Percentiles rank a stretch among this genome's conserved stretches.
Conservation (phyloP, 1,140 invertebrate genomes). For the Aporrectodea caliginosa region DNA sequence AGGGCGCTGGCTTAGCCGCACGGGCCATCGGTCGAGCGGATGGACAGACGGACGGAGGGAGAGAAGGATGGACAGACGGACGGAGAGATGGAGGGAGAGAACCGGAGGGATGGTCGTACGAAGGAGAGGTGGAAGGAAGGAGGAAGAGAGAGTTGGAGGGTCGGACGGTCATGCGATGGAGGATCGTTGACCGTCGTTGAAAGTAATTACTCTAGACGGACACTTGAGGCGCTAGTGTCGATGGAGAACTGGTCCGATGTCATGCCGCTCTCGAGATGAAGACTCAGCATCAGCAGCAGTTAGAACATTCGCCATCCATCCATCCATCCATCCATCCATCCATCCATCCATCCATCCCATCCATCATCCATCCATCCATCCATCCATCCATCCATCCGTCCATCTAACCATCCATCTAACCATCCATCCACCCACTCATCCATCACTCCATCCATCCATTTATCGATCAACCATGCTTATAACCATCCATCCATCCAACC, state of each 20-base stretch:
- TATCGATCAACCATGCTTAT: background rate
- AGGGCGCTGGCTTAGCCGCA: too few relatives aligned
- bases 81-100: background rate
- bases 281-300: background rate
- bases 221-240: background rate
- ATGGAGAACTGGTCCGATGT: background rate
- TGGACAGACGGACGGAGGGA: background rate
- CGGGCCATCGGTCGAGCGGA: background rate
- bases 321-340: background rate
- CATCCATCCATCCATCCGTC: background rate
- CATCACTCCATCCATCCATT: background rate
- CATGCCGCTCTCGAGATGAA: background rate
- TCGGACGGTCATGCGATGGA: too few relatives aligned
- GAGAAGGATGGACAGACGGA: background rate
- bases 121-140: background rate
- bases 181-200: too few relatives aligned
- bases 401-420: background rate
- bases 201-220: background rate
- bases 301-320: background rate
- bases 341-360: background rate
- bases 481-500: background rate
- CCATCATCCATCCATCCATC: background rate
- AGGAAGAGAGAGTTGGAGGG: background rate
- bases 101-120: background rate
- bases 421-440: background rate